Conservation (phyloP, 2,888 invertebrate species). For the Andrena hattorfiana region DNA sequence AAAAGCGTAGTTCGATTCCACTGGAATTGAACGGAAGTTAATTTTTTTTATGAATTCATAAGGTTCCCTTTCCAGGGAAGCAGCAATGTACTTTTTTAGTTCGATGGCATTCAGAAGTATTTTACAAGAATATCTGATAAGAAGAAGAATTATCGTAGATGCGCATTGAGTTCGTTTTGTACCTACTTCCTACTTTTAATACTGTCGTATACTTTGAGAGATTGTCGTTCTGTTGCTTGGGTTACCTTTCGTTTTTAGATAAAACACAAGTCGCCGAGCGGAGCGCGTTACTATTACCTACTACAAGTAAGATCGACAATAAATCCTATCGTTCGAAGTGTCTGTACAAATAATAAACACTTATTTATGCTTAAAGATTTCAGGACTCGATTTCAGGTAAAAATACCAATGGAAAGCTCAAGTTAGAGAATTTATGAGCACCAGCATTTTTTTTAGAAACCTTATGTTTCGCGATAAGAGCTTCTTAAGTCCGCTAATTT, state of each 20-base stretch:
- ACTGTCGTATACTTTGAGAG: background rate
- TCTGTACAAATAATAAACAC: too few species aligned
- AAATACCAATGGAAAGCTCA: too few species aligned
- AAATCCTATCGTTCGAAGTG: too few species aligned
- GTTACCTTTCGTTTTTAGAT: constrained; percentile 1
- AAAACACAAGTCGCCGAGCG: background rate
- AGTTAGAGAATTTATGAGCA: too few species aligned
- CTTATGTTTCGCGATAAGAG: too few species aligned
- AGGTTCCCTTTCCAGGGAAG: background rate
- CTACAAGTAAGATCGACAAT: background rate
- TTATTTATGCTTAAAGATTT: too few species aligned
- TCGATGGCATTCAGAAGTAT: background rate
- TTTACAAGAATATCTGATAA: background rate
- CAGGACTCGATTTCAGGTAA: too few species aligned
- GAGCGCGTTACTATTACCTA: background rate
- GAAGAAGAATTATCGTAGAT: background rate
- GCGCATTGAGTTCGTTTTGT: background rate
- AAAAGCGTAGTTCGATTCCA: background rate
- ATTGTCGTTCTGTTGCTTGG: background rate
- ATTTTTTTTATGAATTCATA: background rate
- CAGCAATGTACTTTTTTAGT: background rate
- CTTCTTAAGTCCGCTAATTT: too few species aligned
- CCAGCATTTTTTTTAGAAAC: too few species aligned
- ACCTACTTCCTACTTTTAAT: background rate
- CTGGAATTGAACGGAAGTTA: background rate